Percentiles rank a stretch among this genome's conserved stretches.
phyloP scores from a whole-genome alignment of 2,797 vertebrate genomes.

The Nasua narica region DNA sequence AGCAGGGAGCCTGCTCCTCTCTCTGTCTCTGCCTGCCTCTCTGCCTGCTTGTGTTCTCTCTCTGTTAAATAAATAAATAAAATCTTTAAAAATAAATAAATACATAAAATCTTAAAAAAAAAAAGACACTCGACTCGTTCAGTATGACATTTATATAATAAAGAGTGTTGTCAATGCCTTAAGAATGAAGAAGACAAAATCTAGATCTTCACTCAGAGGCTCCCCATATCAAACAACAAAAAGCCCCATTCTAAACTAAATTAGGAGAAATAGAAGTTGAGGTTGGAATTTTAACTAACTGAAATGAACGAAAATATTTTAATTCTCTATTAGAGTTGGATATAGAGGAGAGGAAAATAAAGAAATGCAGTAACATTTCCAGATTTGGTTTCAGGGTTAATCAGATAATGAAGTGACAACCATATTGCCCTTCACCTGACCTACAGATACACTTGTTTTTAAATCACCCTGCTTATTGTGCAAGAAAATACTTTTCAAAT shows the following conservation, averaged over 20 bases:
- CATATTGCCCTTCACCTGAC: background rate
- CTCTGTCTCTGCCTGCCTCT: too few species aligned
- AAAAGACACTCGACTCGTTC: too few species aligned
- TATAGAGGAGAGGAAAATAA: constrained; percentile 2
- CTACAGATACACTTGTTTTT: background rate
- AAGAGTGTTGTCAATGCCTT: background rate
- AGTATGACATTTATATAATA: too few species aligned
- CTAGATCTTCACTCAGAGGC: background rate
- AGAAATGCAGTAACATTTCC: background rate
- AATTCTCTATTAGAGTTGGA: background rate
- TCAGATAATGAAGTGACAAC: background rate
- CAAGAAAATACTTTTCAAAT: background rate
- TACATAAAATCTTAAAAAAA: too few species aligned
- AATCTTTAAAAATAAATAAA: too few species aligned
- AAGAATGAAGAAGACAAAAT: background rate
- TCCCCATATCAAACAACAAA: constrained; percentile 10
- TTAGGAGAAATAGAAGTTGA: constrained; percentile 3
- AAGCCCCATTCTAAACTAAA: background rate
- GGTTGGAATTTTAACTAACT: constrained; percentile 47
- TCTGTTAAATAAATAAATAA: too few species aligned
- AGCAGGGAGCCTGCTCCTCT: too few species aligned
- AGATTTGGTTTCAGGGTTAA: background rate
- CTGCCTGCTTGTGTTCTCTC: too few species aligned
- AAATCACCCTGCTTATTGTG: background rate
- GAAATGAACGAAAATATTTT: constrained; percentile 30